Base-by-base conservation (phyloP, 2,113 vertebrate genomes). In the Platysteira castanea region DNA sequence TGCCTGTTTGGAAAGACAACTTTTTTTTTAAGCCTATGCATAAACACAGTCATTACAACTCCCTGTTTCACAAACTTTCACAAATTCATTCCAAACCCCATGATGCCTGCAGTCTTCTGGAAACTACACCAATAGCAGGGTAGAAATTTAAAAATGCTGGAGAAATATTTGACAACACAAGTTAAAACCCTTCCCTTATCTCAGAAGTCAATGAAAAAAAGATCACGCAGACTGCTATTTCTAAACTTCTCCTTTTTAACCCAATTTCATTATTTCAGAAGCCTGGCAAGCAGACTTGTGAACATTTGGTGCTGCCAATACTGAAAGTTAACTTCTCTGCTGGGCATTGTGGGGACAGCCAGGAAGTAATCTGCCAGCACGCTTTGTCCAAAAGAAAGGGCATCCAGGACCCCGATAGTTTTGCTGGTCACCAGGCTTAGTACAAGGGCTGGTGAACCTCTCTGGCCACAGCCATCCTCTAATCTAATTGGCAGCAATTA, bases 251-350 rank as follows among this genome's bases (percentile, higher is more conserved):
- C n/a, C 28, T 26, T 54, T 91, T 91, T 90, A 86, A 85, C 47
- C 47, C 50, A n/a, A 47, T 85, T 85, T 73, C 50, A 61, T 76
- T 27, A 93, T 76, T 79, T 88, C 64, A 74, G 75, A 77, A 85
- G 63, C 20, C 85, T 95, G 95, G 82, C 95, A 95, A 94, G 59
- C 28, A 7, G 68, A 88, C 44, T 23, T 15, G 9, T 41, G 93
- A 96, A 95, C 79, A 86, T 80, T 94, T 93, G 68, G 76, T 76
- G 44, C 85, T 90, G 93, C 88, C 90, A 92, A 30, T 56, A 70
- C 12, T 54, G 54, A 57, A 79, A 90, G 83, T 74, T 90, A 90
- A 74, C 63, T 85, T 77, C 68, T 69, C 3, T 6, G 24, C 4
- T 65, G 67, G 61, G 71, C 59, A 85, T 23, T 46, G 33, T 4